A percentile compares a stretch with the other conserved stretches of the same genome.
These are phyloP conservation scores for Nomia melanderi DNA, from an alignment of 1,140 invertebrate genomes.

Conservation along the genomic window DNA sequence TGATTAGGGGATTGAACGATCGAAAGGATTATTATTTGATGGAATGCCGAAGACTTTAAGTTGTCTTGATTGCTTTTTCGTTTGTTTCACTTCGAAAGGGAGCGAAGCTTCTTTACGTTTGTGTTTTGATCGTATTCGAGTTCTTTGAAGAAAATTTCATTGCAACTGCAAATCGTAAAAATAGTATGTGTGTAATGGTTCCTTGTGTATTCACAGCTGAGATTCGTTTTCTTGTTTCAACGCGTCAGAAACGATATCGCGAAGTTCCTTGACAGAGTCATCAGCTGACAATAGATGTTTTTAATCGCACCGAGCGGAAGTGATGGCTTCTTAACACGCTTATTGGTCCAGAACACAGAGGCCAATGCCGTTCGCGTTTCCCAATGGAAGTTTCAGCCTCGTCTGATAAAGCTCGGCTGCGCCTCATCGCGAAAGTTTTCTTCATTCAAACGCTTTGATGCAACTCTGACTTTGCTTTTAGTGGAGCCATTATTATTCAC, in stretches of 20 bases:
- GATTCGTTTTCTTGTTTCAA: background rate
- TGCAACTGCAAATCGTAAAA: too few relatives aligned
- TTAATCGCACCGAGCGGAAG: constrained; percentile 31
- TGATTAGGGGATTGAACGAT: too few relatives aligned
- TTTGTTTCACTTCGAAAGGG: too few relatives aligned
- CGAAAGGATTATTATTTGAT: too few relatives aligned
- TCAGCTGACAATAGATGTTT: constrained; percentile 31
- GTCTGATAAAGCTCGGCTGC: constrained; percentile 46
- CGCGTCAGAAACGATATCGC: background rate
- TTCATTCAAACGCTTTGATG: constrained; percentile 1
- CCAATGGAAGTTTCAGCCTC: constrained; percentile 40
- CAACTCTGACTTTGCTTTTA: background rate
- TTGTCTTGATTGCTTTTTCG: too few relatives aligned
- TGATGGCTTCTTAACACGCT: constrained; percentile 33
- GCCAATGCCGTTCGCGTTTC: constrained; percentile 58
- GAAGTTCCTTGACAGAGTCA: background rate
- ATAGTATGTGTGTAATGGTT: too few relatives aligned
- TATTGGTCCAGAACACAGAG: constrained; percentile 52
- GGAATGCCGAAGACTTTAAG: too few relatives aligned
- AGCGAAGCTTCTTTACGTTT: too few relatives aligned
- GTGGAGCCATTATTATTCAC: too few relatives aligned
- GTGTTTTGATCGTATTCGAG: too few relatives aligned
- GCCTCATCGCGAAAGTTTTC: constrained; percentile 15
- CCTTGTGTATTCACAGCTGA: background rate
- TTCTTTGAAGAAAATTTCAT: too few relatives aligned